Base-by-base conservation (phyloP, 2,797 vertebrate species). In the Serranus cabrilla region DNA sequence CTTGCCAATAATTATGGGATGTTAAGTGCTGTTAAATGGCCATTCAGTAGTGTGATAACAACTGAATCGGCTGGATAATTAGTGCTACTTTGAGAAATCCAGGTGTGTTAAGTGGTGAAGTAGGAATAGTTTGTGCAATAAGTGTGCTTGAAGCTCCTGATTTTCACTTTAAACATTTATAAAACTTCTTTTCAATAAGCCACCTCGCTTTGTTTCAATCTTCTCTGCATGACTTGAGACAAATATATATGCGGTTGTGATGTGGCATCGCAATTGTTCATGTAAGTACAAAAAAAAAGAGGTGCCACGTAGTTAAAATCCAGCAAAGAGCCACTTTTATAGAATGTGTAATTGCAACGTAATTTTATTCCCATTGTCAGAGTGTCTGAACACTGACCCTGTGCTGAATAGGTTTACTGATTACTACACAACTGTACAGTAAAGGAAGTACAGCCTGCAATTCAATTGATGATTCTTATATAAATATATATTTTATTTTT, bases 191-290 rank as follows among this genome's bases (percentile, higher is more conserved):
- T 40, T 51, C 25, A 43, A 51, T 64, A 21, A 31, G 23, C n/a
- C 23, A 7, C 60, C 37, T 23, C 34, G 20, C 17, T 27, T 16
- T 63, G 20, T 79, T 62, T 51, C 52, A 21, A 59, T 62, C 17
- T 58, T 13, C 13, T 21, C 58, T 40, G 52, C 52, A 23, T 25
- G 43, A 37, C 42, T 61, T 1, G 45, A 59, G 40, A 58, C 31
- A 54, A 69, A 34, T 31, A 34, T 34, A 34, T 7, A 6, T 25
- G 2, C 34, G 11, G 11, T 31, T 18, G 10, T 40, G 18, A 1
- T 69, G 12, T 50, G 34, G 45, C 11, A 7, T 14, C 23, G 20
- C 39, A 61, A 1, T 6, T 25, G 3, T 18, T 45, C 2, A 11
- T 25, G 2, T 52, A 21, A 31, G 14, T 16, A 25, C 9, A 55